phyloP scores from a whole-genome alignment of 2,888 invertebrate genomes.

The Dioctria rufipes region DNA sequence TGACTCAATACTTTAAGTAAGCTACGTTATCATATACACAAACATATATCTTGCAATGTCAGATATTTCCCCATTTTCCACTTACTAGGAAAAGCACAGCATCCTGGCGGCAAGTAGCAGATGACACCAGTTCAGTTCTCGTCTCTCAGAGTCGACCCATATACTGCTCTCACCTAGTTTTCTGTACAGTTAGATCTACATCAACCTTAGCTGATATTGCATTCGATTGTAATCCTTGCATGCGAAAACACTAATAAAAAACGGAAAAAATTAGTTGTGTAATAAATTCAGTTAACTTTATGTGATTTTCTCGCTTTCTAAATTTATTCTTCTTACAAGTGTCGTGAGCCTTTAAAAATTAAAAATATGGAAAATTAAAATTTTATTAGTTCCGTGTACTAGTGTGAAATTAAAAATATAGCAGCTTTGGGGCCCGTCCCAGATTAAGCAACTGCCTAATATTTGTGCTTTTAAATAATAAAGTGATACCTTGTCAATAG shows the following conservation, averaged over 20 bases:
- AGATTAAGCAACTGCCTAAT: not conserved
- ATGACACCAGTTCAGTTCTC: not conserved
- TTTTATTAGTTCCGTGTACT: not conserved
- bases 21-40: too few relatives aligned
- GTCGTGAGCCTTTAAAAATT: not conserved
- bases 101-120: too few relatives aligned
- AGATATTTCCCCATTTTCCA: too few relatives aligned
- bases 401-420: not conserved
- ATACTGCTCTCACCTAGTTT: constrained; percentile 31
- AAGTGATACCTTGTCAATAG: not conserved
- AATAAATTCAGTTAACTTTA: not conserved
- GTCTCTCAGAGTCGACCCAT: constrained; percentile 31
- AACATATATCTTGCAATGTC: too few relatives aligned
- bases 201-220: constrained; percentile 16
- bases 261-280: not conserved
- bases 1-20: too few relatives aligned
- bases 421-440: not conserved
- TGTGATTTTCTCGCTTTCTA: not conserved
- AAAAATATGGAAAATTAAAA: not conserved
- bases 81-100: too few relatives aligned
- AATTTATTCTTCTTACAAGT: not conserved
- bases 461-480: not conserved
- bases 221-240: constrained; percentile 32
- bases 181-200: not conserved
- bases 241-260: not conserved